Base-by-base conservation (phyloP, 2,888 invertebrate genomes). In the Stenodema calcarata region DNA sequence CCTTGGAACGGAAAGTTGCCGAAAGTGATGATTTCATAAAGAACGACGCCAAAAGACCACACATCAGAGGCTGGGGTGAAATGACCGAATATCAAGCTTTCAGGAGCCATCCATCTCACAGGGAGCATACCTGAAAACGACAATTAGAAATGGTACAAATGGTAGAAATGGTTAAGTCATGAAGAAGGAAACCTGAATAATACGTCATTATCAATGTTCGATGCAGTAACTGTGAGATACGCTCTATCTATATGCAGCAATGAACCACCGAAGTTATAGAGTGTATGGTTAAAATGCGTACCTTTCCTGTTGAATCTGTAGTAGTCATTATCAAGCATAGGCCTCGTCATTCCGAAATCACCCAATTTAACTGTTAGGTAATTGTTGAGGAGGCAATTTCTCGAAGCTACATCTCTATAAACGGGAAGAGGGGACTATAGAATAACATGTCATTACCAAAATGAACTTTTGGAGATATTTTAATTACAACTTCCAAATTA, bases 41-140 rank as follows among this genome's bases (percentile, higher is more conserved):
- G 92, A 28, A 97, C 92, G 69, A 98, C 95, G 6, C 97, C 98
- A 90, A 94, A 97, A 47, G 96, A 95, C 97, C 97, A 98, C 18
- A 98, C 94, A 91, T 98, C 98, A 0, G 97, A 96, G 50, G 95
- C 94, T 27, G 96, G 94, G 0, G 96, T 96, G 91, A 97, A 98
- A 85, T 96, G 93, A 14, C 97, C 97, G 30, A 95, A 92, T 2
- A 94, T 94, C 18, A 98, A 92, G 89, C 96, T 95, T 92, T 98
- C 98, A 0, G 97, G 97, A 0, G 97, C 95, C 97, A 98, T 97
- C 97, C 98, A 98, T 88, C 97, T 93, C 11, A 97, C 96, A 0
- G 97, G 97, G 89, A 97, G 91, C 95, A 96, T 95, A 30, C 93
- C 94, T 93, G 89, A 73, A 73, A 7, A 35, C 35, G 7, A 2